phyloP scores from a whole-genome alignment of 2,797 vertebrate species.

The Sparus aurata region DNA sequence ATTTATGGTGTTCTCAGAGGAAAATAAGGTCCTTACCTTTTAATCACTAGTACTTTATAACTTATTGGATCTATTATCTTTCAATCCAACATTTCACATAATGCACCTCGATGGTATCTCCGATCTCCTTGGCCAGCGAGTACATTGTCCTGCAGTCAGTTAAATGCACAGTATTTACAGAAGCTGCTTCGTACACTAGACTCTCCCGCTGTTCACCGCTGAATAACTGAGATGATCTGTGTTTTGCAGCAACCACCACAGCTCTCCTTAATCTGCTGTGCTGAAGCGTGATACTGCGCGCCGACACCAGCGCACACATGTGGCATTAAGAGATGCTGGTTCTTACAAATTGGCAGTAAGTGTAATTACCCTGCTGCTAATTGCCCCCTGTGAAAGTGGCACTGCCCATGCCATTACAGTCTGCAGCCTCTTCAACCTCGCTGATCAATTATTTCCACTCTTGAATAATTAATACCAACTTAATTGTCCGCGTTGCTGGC shows the following conservation, averaged over 20 bases:
- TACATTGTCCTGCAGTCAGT: not conserved
- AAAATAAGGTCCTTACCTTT: too few relatives aligned
- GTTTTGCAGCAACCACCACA: not conserved
- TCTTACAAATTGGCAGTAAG: conserved; percentile 77
- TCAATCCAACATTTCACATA: not conserved
- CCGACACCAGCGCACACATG: conserved; percentile 6
- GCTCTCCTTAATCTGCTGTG: not conserved
- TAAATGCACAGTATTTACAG: not conserved
- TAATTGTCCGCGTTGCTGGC: conserved; percentile 59
- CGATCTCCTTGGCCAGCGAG: too few relatives aligned
- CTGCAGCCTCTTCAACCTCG: conserved; percentile 67
- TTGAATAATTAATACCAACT: conserved; percentile 75
- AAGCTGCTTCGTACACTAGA: not conserved
- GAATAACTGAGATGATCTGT: not conserved
- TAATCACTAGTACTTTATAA: too few relatives aligned
- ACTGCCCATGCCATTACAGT: conserved; percentile 72
- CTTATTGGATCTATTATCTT: too few relatives aligned
- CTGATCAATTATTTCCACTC: conserved; percentile 83
- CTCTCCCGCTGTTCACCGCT: not conserved
- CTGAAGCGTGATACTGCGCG: not conserved
- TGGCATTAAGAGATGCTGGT: conserved; percentile 51
- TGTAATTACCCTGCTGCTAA: conserved; percentile 85
- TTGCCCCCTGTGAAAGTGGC: conserved; percentile 77
- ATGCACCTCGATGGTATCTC: too few relatives aligned
- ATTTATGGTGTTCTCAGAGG: too few relatives aligned